phyloP scores from a whole-genome alignment of 2,797 vertebrate genomes.

The Tauraco hartlaubi region DNA sequence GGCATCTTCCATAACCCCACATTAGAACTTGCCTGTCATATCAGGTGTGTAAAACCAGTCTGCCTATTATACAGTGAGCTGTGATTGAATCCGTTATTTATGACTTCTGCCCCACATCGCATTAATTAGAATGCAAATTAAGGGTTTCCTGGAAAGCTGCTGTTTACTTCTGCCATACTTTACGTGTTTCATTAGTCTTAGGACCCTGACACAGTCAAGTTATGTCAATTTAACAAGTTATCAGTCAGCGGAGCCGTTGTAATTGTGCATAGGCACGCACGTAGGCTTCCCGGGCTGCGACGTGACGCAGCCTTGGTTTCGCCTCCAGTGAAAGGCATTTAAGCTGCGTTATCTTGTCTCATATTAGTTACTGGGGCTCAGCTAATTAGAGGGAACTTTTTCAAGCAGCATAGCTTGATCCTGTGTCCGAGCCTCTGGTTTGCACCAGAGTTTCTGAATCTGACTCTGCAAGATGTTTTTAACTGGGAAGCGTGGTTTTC shows the following conservation, averaged over 20 bases:
- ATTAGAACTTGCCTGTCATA: slow-evolving; percentile 21
- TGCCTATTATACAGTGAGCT: slow-evolving; percentile 25
- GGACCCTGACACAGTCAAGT: slow-evolving; percentile 36
- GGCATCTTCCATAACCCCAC: background rate
- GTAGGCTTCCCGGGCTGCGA: background rate
- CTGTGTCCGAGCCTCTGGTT: background rate
- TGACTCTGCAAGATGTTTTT: background rate
- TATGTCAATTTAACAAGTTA: slow-evolving; percentile 57
- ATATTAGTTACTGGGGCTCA: background rate
- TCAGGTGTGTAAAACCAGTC: slow-evolving; percentile 39
- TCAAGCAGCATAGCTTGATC: background rate
- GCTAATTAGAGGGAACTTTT: background rate
- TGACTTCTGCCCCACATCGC: slow-evolving; percentile 50
- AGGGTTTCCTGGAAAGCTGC: slow-evolving; percentile 62
- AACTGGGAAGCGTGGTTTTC: background rate
- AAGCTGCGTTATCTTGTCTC: background rate
- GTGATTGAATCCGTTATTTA: slow-evolving; percentile 66
- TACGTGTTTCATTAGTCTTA: slow-evolving; percentile 62
- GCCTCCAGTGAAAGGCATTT: background rate
- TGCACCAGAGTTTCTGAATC: background rate
- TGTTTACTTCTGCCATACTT: slow-evolving; percentile 57
- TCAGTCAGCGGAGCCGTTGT: background rate
- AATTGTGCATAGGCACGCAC: background rate
- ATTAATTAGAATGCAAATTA: slow-evolving; percentile 70
- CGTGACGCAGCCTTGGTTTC: background rate